Evolutionary conservation across 2,888 invertebrate species (phyloP).

Genomic region (Clostera curtula): DNA sequence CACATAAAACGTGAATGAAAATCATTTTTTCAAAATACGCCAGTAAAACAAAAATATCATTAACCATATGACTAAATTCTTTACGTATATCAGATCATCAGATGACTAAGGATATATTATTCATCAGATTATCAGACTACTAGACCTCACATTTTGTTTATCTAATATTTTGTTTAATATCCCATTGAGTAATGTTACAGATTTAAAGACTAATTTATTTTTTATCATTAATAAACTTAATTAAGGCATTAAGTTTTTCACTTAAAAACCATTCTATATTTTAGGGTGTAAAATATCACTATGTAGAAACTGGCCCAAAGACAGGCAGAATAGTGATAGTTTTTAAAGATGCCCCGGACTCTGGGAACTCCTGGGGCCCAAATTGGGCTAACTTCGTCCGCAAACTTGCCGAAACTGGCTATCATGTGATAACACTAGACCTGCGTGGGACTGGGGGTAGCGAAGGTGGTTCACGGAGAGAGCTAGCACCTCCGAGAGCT

Average conservation of each 20-base stretch:
- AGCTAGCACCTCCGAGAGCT: constrained; percentile 51
- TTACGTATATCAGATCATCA: too few species aligned
- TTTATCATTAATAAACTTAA: too few species aligned
- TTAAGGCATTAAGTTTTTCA: not conserved
- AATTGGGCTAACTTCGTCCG: constrained; percentile 49
- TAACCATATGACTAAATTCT: too few species aligned
- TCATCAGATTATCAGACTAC: too few species aligned
- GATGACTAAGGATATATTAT: too few species aligned
- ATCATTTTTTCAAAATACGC: too few species aligned
- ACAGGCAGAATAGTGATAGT: constrained; percentile 46
- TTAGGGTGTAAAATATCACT: constrained; percentile 67
- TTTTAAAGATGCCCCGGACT: constrained; percentile 60
- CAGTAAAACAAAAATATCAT: too few species aligned
- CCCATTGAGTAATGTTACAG: too few species aligned
- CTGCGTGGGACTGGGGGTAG: constrained; percentile 62
- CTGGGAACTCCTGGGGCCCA: constrained; percentile 47
- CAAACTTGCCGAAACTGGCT: constrained; percentile 40
- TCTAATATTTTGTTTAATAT: too few species aligned
- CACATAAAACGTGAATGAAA: too few species aligned
- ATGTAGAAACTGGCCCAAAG: constrained; percentile 60
- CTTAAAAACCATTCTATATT: constrained; percentile 12
- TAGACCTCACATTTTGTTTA: too few species aligned
- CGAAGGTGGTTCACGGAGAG: constrained; percentile 48
- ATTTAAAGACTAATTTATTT: too few species aligned
- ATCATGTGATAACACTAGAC: constrained; percentile 57